Conservation (phyloP, 1,140 invertebrate genomes). For the Steinernema khuongi region DNA sequence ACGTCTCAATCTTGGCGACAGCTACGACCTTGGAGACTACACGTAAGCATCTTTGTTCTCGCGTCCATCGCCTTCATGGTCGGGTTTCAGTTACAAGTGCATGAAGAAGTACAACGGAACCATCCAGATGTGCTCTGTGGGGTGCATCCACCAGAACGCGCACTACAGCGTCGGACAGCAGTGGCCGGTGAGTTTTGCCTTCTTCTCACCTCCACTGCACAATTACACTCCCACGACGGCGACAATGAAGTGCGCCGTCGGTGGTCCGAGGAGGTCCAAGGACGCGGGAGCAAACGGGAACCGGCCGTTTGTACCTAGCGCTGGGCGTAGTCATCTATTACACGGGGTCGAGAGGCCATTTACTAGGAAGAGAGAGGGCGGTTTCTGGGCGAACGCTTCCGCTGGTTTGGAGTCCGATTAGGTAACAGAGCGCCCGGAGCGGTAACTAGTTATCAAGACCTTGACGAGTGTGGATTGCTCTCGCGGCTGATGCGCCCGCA, state of each 20-base stretch:
- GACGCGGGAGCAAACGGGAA: no score
- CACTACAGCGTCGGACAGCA: conserved; percentile 35
- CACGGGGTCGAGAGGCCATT: no score
- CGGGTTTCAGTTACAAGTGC: conserved; percentile 38
- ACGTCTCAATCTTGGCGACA: conserved; percentile 34
- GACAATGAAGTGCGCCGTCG: conserved; percentile 1
- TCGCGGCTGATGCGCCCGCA: no score
- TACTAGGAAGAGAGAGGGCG: no score
- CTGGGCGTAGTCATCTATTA: no score
- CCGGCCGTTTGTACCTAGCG: neutral
- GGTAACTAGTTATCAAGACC: no score
- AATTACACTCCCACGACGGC: neutral
- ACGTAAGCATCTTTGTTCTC: conserved; percentile 26
- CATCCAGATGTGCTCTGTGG: conserved; percentile 37
- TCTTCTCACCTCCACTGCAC: neutral
- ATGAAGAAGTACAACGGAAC: conserved; percentile 28
- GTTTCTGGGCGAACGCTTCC: no score
- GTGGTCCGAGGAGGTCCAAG: conserved; percentile 5
- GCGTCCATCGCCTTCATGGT: neutral
- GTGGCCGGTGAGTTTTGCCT: conserved; percentile 29
- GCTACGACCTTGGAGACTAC: conserved; percentile 41
- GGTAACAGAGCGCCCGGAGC: no score
- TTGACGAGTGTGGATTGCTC: no score
- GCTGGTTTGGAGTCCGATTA: no score
- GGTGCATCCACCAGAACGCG: conserved; percentile 33